These are phyloP conservation scores for Callospermophilus lateralis DNA, from an alignment of 2,113 vertebrate genomes.

Conservation along the genomic window DNA sequence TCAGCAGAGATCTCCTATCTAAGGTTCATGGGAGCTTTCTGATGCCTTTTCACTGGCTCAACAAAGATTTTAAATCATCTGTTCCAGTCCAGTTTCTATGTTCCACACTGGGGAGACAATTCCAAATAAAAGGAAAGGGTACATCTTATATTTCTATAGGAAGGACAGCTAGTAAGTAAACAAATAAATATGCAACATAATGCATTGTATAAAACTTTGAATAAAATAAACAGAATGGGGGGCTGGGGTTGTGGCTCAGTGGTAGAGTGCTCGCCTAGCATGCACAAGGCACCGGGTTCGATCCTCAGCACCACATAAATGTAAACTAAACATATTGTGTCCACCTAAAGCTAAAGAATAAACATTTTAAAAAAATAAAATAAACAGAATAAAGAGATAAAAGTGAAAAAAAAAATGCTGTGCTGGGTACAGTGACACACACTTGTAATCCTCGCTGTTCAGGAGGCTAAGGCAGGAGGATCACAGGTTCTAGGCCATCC, in stretches of 20 bases:
- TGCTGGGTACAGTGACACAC: too few relatives aligned
- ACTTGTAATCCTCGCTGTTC: too few relatives aligned
- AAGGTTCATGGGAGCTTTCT: background rate
- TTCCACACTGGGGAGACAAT: background rate
- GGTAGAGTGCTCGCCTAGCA: too few relatives aligned
- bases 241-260: too few relatives aligned
- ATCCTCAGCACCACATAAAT: too few relatives aligned
- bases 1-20: background rate
- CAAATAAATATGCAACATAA: background rate
- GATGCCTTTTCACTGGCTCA: background rate
- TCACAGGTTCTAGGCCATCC: too few relatives aligned
- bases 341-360: too few relatives aligned
- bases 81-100: background rate
- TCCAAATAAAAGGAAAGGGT: slow-evolving; percentile 14
- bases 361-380: too few relatives aligned
- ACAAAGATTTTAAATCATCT: background rate
- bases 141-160: background rate
- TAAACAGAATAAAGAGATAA: background rate
- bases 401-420: background rate
- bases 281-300: too few relatives aligned
- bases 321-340: too few relatives aligned
- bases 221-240: slow-evolving; percentile 39
- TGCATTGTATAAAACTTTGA: background rate
- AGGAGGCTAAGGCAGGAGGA: too few relatives aligned
- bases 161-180: slow-evolving; percentile 25